Percentiles rank a stretch among this genome's conserved stretches.
These are phyloP conservation scores for Drymonia ruficornis DNA, from an alignment of 2,888 invertebrate genomes.

Conservation along the genomic window DNA sequence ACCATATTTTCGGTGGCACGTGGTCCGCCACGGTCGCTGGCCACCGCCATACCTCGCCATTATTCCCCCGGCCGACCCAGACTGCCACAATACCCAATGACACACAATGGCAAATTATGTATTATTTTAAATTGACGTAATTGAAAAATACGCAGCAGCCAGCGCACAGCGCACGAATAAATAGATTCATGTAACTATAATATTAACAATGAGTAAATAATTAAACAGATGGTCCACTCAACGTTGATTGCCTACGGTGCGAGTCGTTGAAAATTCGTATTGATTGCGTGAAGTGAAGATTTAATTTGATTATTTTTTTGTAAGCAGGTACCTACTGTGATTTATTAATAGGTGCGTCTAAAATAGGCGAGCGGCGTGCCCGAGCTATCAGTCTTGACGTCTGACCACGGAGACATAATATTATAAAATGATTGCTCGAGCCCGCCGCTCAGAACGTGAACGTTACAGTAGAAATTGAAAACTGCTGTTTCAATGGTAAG, in stretches of 20 bases:
- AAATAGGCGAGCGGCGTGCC: too few relatives aligned
- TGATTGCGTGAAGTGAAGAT: conserved; percentile 17
- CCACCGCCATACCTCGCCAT: conserved; percentile 31
- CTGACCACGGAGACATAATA: too few relatives aligned
- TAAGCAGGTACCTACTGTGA: background rate
- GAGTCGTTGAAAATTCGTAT: conserved; percentile 26
- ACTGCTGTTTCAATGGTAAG: too few relatives aligned
- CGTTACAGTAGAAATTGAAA: too few relatives aligned
- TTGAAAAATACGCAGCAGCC: conserved; percentile 84
- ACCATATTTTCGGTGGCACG: too few relatives aligned
- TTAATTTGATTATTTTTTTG: background rate
- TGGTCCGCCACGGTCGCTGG: conserved; percentile 14
- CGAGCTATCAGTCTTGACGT: too few relatives aligned
- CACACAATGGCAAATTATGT: conserved; percentile 84
- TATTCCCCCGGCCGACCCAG: conserved; percentile 42
- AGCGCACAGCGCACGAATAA: conserved; percentile 74
- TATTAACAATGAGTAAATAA: conserved; percentile 62
- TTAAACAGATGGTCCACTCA: conserved; percentile 37
- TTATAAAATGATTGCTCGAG: too few relatives aligned
- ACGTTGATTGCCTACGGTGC: conserved; percentile 29
- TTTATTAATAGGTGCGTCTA: background rate
- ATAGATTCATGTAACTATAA: conserved; percentile 78
- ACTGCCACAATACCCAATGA: conserved; percentile 80
- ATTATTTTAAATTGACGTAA: conserved; percentile 85
- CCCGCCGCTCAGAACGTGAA: too few relatives aligned